Evolutionary conservation across 2,797 vertebrate genomes (phyloP), one percentile per base, ranked within the genome.

Genomic region (Mus spretus): DNA sequence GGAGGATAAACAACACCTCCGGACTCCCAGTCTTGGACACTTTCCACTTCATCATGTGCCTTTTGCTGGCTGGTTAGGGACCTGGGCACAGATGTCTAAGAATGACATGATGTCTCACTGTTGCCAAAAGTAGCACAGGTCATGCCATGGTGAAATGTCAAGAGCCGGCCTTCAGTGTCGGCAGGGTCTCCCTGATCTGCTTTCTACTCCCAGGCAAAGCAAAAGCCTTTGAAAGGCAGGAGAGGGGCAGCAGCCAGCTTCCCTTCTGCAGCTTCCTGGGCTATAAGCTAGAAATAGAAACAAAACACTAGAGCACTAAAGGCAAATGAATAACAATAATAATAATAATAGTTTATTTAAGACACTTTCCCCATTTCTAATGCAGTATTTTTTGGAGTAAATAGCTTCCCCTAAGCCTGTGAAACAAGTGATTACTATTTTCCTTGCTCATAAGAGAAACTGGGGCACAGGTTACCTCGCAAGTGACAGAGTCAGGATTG

Each of bases 81-180:
- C 47, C 91, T 67, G 31, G 1, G 22, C 7, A 79, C 55, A 95
- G 63, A 59, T 88, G 77, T 26, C 87, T 85, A 86, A 85, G 31
- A 85, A 65, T 55, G 26, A 50, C 37, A 72, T 72, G 67, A 72
- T 28, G 26, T 57, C 82, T 88, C 83, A 57, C 24, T 28, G 83
- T 78, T 90, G 87, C 93, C 82, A 89, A 91, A 87, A 47, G 83
- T 34, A 80, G 91, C 37, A 84, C 65, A 75, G 77, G 70, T 90
- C 63, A 57, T 14, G 44, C 80, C 91, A 87, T 12, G 53, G 61
- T 88, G 89, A 87, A 92, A 96, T 90, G 85, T 88, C 74, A 93
- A 86, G 96, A 90, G 40, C 37, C 34, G 61, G 53, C 75, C 80
- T 92, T 86, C 53, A 31, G 78, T 55, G 59, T 6, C 79, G 65